Evolutionary conservation across 2,113 vertebrate genomes (phyloP).

Genomic region (Crotalus horridus): DNA sequence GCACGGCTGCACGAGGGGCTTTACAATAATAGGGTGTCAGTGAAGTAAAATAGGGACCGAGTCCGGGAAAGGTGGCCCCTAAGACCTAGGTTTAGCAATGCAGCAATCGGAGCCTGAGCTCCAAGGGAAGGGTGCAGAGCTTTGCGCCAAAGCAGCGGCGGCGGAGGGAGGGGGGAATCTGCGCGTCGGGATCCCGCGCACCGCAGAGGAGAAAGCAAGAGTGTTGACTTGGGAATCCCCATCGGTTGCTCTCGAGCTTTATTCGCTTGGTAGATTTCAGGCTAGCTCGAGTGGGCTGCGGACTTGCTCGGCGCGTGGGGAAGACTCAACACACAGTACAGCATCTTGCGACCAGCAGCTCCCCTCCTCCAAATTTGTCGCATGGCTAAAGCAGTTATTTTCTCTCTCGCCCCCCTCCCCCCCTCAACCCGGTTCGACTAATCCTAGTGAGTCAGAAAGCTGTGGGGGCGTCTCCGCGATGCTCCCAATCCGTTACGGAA

Average conservation of each 20-base stretch:
- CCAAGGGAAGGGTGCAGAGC: too few relatives aligned
- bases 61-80: background rate
- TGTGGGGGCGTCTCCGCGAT: background rate
- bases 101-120: background rate
- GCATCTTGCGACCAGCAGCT: background rate
- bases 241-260: background rate
- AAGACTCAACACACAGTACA: background rate
- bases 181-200: background rate
- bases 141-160: background rate
- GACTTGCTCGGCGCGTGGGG: background rate
- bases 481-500: background rate
- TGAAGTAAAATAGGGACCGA: background rate
- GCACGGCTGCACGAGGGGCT: background rate
- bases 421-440: background rate
- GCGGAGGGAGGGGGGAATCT: too few relatives aligned
- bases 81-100: background rate
- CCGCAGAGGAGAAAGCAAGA: background rate
- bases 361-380: background rate
- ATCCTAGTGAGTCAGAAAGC: constrained; percentile 15
- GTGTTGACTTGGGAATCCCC: background rate
- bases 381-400: background rate
- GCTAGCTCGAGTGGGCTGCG: background rate
- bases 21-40: background rate
- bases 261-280: background rate
- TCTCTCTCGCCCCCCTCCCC: accelerated